phyloP scores from a whole-genome alignment of 1,140 invertebrate genomes.

The Physella acuta region DNA sequence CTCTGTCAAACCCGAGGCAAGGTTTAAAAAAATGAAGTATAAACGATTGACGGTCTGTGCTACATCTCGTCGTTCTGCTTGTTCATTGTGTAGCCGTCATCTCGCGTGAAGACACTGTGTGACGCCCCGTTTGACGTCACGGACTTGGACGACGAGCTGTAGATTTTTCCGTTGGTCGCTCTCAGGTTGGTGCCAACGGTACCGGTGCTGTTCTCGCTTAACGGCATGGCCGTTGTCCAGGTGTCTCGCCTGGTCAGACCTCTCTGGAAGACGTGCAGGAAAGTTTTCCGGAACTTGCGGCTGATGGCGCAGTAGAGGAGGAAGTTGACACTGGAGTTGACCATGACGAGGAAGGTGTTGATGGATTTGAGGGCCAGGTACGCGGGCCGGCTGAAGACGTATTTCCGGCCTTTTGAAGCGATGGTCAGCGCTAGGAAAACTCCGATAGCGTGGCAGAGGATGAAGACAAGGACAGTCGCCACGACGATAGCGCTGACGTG shows the following conservation, averaged over 20 bases:
- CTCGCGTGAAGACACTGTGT: no score
- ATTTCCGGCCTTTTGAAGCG: slow-evolving; percentile 29
- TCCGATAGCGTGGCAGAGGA: slow-evolving; percentile 70
- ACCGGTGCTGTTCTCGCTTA: slow-evolving; percentile 32
- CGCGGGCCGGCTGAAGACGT: slow-evolving; percentile 27
- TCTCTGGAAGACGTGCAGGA: slow-evolving; percentile 25
- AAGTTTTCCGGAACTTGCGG: slow-evolving; percentile 78
- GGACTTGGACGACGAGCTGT: slow-evolving; percentile 22
- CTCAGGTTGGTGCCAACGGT: slow-evolving; percentile 16
- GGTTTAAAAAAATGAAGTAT: no score
- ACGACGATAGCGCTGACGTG: slow-evolving; percentile 79
- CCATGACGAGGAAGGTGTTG: slow-evolving; percentile 85
- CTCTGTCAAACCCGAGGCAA: no score
- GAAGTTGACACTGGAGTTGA: slow-evolving; percentile 95
- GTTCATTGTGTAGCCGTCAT: no score
- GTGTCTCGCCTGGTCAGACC: slow-evolving; percentile 27
- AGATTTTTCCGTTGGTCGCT: slow-evolving; percentile 28
- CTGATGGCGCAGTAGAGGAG: slow-evolving; percentile 95
- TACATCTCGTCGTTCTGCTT: no score
- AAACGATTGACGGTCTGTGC: no score
- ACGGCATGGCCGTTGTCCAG: slow-evolving; percentile 32
- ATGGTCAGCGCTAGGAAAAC: slow-evolving; percentile 37
- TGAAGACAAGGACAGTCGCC: slow-evolving; percentile 88
- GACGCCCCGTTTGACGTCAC: slow-evolving; percentile 1
- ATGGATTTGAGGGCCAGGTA: slow-evolving; percentile 31